Percentiles rank a stretch among this genome's conserved stretches.
Conservation (phyloP, 2,888 invertebrate species). For the Corythucha ciliata region DNA sequence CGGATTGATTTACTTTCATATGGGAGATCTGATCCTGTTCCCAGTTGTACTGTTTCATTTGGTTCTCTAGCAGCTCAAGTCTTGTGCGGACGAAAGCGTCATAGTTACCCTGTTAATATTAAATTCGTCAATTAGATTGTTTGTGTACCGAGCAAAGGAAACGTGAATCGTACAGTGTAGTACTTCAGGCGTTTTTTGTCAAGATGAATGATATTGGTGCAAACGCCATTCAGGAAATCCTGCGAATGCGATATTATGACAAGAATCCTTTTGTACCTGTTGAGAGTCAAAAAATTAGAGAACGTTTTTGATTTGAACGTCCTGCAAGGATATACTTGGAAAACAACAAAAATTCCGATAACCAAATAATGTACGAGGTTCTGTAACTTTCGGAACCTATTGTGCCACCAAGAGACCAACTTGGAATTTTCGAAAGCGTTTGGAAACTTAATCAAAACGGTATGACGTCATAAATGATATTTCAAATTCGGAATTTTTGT, state of each 20-base stretch:
- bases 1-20: constrained; percentile 67
- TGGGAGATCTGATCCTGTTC: constrained; percentile 98
- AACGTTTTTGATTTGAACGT: not conserved
- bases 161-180: constrained; percentile 59
- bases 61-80: constrained; percentile 91
- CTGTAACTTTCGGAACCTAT: too few species aligned
- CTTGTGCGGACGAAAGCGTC: constrained; percentile 92
- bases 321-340: not conserved
- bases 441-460: too few species aligned
- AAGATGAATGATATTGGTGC: constrained; percentile 93
- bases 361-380: too few species aligned
- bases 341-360: too few species aligned
- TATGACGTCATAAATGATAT: too few species aligned
- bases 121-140: not conserved
- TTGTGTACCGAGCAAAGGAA: not conserved
- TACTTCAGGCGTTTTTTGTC: constrained; percentile 87
- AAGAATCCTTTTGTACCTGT: constrained; percentile 86
- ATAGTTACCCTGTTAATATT: constrained; percentile 64
- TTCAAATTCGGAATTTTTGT: too few species aligned
- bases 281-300: not conserved
- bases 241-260: constrained; percentile 98
- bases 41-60: constrained; percentile 99
- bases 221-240: constrained; percentile 96
- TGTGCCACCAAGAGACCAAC: too few species aligned
- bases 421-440: too few species aligned